Evolutionary conservation across 2,888 invertebrate genomes (phyloP), one percentile per base, ranked within the genome.

Genomic region (Hermaeophaga mercurialis): DNA sequence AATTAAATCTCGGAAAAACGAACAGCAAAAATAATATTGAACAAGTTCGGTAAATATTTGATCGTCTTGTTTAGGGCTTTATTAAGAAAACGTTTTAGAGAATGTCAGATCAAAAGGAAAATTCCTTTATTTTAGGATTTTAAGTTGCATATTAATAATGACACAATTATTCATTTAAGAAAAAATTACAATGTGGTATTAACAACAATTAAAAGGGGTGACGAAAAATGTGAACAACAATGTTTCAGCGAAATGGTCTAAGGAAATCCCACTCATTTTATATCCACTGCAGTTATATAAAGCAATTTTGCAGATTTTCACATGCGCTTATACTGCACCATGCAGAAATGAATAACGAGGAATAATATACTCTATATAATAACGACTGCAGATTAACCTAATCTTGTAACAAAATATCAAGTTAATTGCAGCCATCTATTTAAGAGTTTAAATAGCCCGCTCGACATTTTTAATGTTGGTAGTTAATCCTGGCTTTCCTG

Each of bases 321-420:
- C n/a, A 18, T 38, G 18, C 17, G 15, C 28, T 38, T 38, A 22
- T 18, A 48, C 8, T 38, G 38, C 38, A 18, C 17, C 26, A n/a
- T n/a, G n/a, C n/a, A 12, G 17, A 38, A 48, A 48, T 48, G 48
- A 48, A 48, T 38, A 48, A 48, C 28, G n/a, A n/a, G 8, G n/a
- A 7, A 24, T 7, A 8, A 39, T 38, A 38, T 15, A 48, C 11
- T n/a, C 7, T 11, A 11, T 39, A 17, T 39, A 38, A 48, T 48
- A 48, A 48, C 17, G 48, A 28, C 12, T 38, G 24, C 17, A 48
- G 48, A 48, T 38, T 54, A 53, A 17, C 24, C 17, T 28, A 45
- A 53, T 53, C 38, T 45, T n/a, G 26, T 38, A 28, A 53, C 53
- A 38, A 53, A 53, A 53, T 53, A 28, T 53, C 24, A 44, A 45